These are phyloP conservation scores for Python bivittatus DNA, from an alignment of 2,113 vertebrate genomes.

Conservation along the genomic window DNA sequence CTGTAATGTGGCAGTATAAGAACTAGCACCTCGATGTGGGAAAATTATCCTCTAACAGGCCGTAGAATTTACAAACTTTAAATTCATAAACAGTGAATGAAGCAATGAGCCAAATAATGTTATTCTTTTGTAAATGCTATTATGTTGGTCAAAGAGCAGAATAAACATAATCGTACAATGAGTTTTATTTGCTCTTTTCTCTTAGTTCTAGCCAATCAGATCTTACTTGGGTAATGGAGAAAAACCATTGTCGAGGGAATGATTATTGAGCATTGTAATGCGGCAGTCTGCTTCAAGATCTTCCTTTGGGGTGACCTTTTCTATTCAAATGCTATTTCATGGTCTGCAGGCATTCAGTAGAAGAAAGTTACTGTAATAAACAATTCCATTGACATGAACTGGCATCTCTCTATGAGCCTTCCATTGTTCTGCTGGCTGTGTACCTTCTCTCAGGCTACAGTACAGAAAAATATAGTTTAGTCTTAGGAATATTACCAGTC, in stretches of 20 bases:
- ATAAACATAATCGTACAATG: neutral
- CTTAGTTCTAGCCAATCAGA: neutral
- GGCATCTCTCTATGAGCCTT: neutral
- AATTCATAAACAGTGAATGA: neutral
- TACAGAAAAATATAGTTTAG: neutral
- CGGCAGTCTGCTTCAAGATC: neutral
- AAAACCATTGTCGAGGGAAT: neutral
- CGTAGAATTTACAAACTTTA: neutral
- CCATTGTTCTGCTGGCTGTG: slow-evolving; percentile 8
- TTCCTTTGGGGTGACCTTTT: slow-evolving; percentile 9
- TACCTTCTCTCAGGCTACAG: neutral
- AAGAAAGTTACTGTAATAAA: neutral
- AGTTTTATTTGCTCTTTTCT: neutral
- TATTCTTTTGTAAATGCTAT: neutral
- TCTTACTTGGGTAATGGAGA: neutral
- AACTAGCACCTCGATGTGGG: neutral
- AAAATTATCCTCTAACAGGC: neutral
- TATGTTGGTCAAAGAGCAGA: neutral
- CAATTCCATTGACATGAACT: neutral
- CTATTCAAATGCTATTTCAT: slow-evolving; percentile 23
- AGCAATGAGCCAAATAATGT: neutral
- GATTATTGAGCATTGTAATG: neutral
- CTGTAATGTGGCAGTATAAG: neutral
- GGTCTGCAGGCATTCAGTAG: neutral
- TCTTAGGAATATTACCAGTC: neutral